A percentile compares a stretch with the other conserved stretches of the same genome.
Evolutionary conservation across 2,888 invertebrate genomes (phyloP).

Genomic region (Eustalomyia histrio): DNA sequence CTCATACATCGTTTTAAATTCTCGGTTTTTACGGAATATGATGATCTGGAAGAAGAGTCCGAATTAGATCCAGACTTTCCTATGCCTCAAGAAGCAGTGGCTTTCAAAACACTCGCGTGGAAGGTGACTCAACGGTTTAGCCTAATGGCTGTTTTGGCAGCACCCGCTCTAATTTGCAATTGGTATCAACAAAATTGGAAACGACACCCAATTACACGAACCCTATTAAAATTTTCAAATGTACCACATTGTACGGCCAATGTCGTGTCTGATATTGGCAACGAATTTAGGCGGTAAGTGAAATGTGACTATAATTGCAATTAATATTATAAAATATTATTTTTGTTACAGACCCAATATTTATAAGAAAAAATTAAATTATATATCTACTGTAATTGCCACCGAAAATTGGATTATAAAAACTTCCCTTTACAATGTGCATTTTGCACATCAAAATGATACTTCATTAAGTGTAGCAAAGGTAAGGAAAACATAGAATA

Average conservation of each 20-base stretch:
- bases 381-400: slow-evolving; percentile 85
- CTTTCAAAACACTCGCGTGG: slow-evolving; percentile 76
- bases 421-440: slow-evolving; percentile 86
- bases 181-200: slow-evolving; percentile 87
- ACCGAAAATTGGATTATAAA: slow-evolving; percentile 95
- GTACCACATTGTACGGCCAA: slow-evolving; percentile 80
- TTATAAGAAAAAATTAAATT: slow-evolving; percentile 85
- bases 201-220: slow-evolving; percentile 87
- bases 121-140: slow-evolving; percentile 77
- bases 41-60: slow-evolving; percentile 68
- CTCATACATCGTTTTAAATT: slow-evolving; percentile 80
- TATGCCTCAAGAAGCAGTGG: slow-evolving; percentile 75
- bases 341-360: slow-evolving; percentile 83
- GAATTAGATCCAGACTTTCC: slow-evolving; percentile 74
- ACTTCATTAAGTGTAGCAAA: slow-evolving; percentile 87
- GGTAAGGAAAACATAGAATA: slow-evolving; percentile 72
- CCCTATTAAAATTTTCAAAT: slow-evolving; percentile 84
- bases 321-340: not conserved
- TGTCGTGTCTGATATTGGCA: slow-evolving; percentile 73
- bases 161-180: slow-evolving; percentile 76
- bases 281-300: slow-evolving; percentile 72
- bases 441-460: slow-evolving; percentile 89
- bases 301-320: too few relatives aligned
- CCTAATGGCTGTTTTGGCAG: slow-evolving; percentile 73
- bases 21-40: slow-evolving; percentile 71